Conservation (phyloP, 2,113 vertebrate species). For the Sander lucioperca region DNA sequence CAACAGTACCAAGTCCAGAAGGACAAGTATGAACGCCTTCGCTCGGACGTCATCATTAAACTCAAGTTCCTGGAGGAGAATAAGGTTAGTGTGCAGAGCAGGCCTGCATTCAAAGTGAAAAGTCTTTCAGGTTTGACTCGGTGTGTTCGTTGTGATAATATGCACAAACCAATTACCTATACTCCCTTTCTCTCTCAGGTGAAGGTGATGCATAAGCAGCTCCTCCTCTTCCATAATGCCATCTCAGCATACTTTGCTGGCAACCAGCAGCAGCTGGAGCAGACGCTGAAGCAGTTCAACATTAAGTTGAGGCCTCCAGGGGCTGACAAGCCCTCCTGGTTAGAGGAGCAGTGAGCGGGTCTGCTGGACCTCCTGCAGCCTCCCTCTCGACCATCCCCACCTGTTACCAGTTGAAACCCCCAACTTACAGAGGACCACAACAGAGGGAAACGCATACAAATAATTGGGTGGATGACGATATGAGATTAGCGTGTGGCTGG, state of each 20-base stretch:
- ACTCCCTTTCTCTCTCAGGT: slow-evolving; percentile 82
- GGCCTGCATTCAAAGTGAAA: background rate
- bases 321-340: slow-evolving; percentile 96
- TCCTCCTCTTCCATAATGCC: slow-evolving; percentile 97
- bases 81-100: slow-evolving; percentile 84
- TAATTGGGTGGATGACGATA: slow-evolving; percentile 33
- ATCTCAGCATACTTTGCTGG: slow-evolving; percentile 98
- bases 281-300: slow-evolving; percentile 98
- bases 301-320: slow-evolving; percentile 93
- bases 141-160: background rate
- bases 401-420: slow-evolving; percentile 62
- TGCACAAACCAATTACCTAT: background rate
- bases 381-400: slow-evolving; percentile 43
- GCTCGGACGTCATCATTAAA: slow-evolving; percentile 94
- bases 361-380: slow-evolving; percentile 15
- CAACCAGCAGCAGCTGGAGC: slow-evolving; percentile 97
- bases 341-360: slow-evolving; percentile 93
- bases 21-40: slow-evolving; percentile 95
- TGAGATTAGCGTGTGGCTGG: slow-evolving; percentile 21
- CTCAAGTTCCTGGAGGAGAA: slow-evolving; percentile 98
- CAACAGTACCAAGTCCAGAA: slow-evolving; percentile 93
- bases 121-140: background rate
- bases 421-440: slow-evolving; percentile 67
- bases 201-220: slow-evolving; percentile 99
- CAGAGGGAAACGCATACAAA: slow-evolving; percentile 47